These are phyloP conservation scores for Bubo bubo DNA, from an alignment of 2,113 vertebrate genomes.

Conservation along the genomic window DNA sequence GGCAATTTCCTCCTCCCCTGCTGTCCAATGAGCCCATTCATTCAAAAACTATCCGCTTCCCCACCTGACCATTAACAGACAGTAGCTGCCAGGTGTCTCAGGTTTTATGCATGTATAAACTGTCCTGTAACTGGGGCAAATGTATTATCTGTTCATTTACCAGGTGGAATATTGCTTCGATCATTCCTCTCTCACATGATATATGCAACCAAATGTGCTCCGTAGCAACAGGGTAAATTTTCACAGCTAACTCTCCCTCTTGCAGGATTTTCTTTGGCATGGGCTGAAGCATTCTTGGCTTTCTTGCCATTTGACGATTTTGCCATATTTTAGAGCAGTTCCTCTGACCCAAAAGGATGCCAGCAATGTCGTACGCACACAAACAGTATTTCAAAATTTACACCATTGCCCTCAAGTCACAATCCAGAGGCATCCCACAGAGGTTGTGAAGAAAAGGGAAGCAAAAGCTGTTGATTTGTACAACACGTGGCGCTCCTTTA, in stretches of 20 bases:
- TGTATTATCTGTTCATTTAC: neutral
- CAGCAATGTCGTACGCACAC: neutral
- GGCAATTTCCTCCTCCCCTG: neutral
- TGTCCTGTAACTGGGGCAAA: neutral
- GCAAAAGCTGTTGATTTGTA: neutral
- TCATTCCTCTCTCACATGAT: neutral
- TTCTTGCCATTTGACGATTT: neutral
- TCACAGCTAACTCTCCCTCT: constrained; percentile 14
- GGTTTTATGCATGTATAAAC: neutral
- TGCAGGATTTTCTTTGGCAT: constrained; percentile 9
- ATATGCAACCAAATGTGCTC: neutral
- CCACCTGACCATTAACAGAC: neutral
- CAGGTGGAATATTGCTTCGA: neutral
- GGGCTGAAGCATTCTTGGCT: neutral
- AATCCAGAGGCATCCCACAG: neutral
- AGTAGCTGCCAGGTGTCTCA: neutral
- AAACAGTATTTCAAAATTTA: neutral
- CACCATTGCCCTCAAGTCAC: neutral
- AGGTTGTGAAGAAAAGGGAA: neutral
- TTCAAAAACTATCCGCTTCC: neutral
- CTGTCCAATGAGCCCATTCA: neutral
- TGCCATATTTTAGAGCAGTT: neutral
- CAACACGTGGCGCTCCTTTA: neutral
- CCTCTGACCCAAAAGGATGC: neutral
- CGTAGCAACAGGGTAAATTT: neutral